phyloP scores from a whole-genome alignment of 2,113 vertebrate species.

The Rhagologus leucostigma region DNA sequence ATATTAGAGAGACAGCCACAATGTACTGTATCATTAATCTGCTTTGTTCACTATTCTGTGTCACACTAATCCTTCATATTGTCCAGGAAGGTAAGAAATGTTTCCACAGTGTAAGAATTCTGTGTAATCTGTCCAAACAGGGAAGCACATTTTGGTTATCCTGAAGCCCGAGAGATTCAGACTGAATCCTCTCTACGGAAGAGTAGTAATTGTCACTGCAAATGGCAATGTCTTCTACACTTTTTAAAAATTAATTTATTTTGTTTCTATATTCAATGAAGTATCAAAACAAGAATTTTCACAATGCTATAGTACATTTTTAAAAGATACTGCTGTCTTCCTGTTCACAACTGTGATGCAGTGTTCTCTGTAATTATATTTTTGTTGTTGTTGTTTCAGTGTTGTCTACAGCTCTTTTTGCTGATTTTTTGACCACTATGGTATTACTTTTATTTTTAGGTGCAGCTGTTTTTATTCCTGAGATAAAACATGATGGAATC shows the following conservation, averaged over 20 bases:
- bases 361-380: background rate
- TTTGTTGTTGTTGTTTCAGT: background rate
- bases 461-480: background rate
- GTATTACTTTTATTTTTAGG: background rate
- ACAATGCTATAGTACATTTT: background rate
- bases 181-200: background rate
- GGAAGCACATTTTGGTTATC: background rate
- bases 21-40: background rate
- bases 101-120: background rate
- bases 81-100: background rate
- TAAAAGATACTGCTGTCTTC: background rate
- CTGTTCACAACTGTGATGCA: background rate
- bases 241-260: rapidly evolving
- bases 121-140: background rate
- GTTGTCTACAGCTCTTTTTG: background rate
- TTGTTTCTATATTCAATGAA: background rate
- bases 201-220: background rate
- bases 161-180: background rate
- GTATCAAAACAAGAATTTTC: background rate
- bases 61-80: background rate
- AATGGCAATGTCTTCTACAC: background rate
- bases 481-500: background rate
- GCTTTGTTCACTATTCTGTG: background rate
- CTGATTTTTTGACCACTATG: background rate
- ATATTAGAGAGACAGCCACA: background rate